Conservation (phyloP, 2,888 invertebrate species). For the Perithous albicinctus region DNA sequence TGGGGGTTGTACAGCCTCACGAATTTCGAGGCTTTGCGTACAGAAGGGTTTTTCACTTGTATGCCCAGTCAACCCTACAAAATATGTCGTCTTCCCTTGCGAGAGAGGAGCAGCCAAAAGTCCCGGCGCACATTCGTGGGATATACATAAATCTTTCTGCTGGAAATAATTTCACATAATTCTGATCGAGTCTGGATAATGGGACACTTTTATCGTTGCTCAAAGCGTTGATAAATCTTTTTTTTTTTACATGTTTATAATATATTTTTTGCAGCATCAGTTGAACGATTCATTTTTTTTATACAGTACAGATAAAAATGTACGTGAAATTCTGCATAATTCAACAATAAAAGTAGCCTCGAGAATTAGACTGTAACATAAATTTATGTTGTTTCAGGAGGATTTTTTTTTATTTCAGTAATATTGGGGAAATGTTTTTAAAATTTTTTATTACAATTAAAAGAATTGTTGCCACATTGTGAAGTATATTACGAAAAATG, state of each 20-base stretch:
- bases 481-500: too few species aligned
- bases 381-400: too few species aligned
- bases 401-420: too few species aligned
- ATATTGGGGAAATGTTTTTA: too few species aligned
- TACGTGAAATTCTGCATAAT: not conserved
- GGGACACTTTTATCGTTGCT: constrained; percentile 17
- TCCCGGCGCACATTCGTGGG: not conserved
- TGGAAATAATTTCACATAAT: not conserved
- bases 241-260: not conserved
- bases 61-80: constrained; percentile 1
- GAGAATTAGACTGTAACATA: not conserved
- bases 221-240: not conserved
- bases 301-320: not conserved
- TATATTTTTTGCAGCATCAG: not conserved
- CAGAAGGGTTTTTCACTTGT: constrained; percentile 29
- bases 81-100: constrained; percentile 20
- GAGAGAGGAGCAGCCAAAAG: not conserved
- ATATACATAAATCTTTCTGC: constrained; percentile 20
- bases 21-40: not conserved
- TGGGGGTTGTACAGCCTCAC: not conserved
- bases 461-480: too few species aligned
- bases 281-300: not conserved
- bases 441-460: too few species aligned
- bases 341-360: not conserved
- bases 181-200: not conserved